These are phyloP conservation scores for Clostera curtula DNA, from an alignment of 2,888 invertebrate genomes.

Conservation along the genomic window DNA sequence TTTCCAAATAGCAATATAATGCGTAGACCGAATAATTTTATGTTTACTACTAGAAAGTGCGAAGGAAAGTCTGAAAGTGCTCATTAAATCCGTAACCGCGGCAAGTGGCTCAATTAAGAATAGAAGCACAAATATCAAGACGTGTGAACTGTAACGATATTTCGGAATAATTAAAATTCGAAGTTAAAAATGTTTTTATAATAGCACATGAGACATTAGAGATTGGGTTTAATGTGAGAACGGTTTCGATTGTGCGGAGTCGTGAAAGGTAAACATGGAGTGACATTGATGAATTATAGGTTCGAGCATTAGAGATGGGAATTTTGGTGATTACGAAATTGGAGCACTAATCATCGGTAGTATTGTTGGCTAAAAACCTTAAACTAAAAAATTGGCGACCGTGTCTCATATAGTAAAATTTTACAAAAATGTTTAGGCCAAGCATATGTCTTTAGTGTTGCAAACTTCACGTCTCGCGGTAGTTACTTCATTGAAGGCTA, in stretches of 20 bases:
- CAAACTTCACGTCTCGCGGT: too few species aligned
- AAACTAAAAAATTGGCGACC: too few species aligned
- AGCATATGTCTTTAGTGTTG: too few species aligned
- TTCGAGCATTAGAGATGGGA: constrained; percentile 18
- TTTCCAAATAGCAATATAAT: background rate
- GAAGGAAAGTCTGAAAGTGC: constrained; percentile 38
- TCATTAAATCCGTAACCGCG: constrained; percentile 30
- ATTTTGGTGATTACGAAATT: constrained; percentile 16
- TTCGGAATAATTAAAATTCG: constrained; percentile 1
- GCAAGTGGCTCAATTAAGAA: constrained; percentile 36
- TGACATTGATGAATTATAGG: constrained; percentile 28
- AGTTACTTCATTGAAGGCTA: too few species aligned
- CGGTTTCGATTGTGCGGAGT: constrained; percentile 26
- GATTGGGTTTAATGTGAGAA: constrained; percentile 31
- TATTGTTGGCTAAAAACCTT: too few species aligned
- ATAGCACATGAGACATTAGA: constrained; percentile 23
- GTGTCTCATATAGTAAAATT: too few species aligned
- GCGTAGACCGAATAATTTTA: constrained; percentile 24
- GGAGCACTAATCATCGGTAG: too few species aligned
- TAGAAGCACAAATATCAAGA: constrained; percentile 31
- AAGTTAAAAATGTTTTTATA: constrained; percentile 31
- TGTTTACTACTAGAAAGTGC: constrained; percentile 63
- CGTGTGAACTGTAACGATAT: constrained; percentile 32
- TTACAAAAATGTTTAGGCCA: too few species aligned
- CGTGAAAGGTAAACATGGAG: constrained; percentile 19